Conservation (phyloP, 2,888 invertebrate genomes). For the Apamea crenata region DNA sequence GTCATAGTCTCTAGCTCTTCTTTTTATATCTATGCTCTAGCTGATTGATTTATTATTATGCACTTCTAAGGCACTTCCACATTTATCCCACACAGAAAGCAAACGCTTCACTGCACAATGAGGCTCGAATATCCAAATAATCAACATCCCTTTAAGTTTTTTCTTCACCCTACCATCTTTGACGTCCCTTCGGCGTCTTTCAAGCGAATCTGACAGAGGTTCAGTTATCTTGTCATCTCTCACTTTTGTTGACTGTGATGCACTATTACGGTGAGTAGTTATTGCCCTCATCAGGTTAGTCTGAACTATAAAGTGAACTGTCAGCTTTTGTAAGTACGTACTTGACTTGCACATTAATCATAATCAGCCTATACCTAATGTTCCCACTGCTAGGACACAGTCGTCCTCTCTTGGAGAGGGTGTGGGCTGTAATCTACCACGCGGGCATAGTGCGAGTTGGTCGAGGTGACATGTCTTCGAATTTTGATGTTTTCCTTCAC, state of each 20-base stretch:
- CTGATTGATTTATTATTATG: background rate
- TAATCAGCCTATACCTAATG: background rate
- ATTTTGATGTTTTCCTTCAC: background rate
- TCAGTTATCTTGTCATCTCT: slow-evolving; percentile 40
- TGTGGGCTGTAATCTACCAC: background rate
- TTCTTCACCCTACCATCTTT: background rate
- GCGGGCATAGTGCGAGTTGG: too few species aligned
- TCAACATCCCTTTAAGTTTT: slow-evolving; percentile 38
- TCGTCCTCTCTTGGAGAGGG: background rate
- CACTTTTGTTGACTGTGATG: slow-evolving; percentile 7
- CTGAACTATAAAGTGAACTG: background rate
- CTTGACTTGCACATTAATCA: too few species aligned
- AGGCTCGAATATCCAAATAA: slow-evolving; percentile 35
- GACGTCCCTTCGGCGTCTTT: slow-evolving; percentile 27
- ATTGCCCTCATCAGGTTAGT: background rate
- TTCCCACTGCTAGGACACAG: too few species aligned
- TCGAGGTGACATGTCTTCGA: background rate
- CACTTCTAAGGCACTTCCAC: too few species aligned
- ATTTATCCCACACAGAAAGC: background rate
- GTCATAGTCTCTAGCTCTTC: background rate
- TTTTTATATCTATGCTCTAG: too few species aligned
- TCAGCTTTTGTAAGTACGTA: too few species aligned
- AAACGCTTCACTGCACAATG: slow-evolving; percentile 27
- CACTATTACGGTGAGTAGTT: background rate
- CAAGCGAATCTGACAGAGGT: slow-evolving; percentile 34